phyloP scores from a whole-genome alignment of 2,113 vertebrate genomes.

The Chionis minor region DNA sequence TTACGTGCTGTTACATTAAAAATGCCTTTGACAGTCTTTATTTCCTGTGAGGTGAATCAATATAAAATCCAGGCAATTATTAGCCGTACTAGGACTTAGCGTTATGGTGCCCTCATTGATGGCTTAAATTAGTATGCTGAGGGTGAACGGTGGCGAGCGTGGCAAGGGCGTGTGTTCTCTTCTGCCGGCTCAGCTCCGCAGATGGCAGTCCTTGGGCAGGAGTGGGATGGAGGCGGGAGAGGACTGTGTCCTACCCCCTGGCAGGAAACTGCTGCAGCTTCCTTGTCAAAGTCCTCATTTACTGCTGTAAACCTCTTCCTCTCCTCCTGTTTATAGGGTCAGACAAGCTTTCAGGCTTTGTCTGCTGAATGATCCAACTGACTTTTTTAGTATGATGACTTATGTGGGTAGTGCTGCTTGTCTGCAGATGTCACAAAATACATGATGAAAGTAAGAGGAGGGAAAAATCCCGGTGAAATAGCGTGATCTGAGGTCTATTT shows the following conservation, averaged over 20 bases:
- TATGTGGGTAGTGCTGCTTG: not conserved
- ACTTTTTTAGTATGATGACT: not conserved
- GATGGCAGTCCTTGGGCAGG: conserved; percentile 8
- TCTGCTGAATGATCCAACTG: not conserved
- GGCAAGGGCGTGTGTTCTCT: not conserved
- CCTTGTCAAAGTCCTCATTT: not conserved
- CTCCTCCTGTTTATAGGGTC: not conserved
- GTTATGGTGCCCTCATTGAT: rapidly evolving
- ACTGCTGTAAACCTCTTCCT: not conserved
- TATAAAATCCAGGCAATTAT: not conserved
- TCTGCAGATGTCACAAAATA: conserved; percentile 12
- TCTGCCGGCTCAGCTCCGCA: not conserved
- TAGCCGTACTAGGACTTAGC: not conserved
- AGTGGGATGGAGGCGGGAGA: not conserved
- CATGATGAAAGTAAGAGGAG: not conserved
- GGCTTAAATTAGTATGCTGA: not conserved
- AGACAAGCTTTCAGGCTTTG: conserved; percentile 17
- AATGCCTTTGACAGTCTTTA: not conserved
- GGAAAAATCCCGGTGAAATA: not conserved
- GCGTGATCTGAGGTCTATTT: not conserved
- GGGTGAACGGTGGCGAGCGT: not conserved
- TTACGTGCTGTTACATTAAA: not conserved
- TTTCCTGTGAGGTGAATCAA: not conserved
- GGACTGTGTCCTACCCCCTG: not conserved
- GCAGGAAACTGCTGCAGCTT: conserved; percentile 13